Conservation (phyloP, 2,888 invertebrate species). For the Scaptomyza flava region DNA sequence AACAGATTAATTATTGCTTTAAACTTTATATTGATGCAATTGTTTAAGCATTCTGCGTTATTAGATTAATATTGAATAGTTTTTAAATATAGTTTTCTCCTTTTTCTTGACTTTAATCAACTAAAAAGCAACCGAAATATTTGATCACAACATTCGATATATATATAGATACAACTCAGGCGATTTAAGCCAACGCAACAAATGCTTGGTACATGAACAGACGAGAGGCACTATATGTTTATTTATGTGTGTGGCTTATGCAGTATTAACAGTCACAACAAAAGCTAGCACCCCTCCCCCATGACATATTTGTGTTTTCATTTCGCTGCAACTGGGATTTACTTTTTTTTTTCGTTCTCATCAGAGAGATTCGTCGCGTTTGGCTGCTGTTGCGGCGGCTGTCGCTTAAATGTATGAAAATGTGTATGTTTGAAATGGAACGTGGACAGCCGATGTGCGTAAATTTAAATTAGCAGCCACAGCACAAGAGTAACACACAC, state of each 20-base stretch:
- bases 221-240: neutral
- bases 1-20: no score
- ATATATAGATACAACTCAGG: no score
- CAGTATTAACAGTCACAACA: conserved; percentile 34
- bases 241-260: conserved; percentile 29
- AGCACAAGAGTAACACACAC: conserved; percentile 30
- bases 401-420: neutral
- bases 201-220: neutral
- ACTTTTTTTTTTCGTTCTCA: conserved; percentile 54
- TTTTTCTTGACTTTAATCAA: no score
- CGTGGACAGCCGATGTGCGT: conserved; percentile 61
- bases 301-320: conserved; percentile 48
- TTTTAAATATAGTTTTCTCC: no score
- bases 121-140: no score
- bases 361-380: conserved; percentile 9
- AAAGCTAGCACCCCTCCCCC: neutral
- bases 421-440: conserved; percentile 22
- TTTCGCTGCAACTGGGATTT: conserved; percentile 62
- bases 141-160: no score
- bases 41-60: no score
- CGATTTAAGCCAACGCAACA: neutral
- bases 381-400: conserved; percentile 21
- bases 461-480: conserved; percentile 78
- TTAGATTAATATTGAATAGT: no score
- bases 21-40: no score